These are phyloP conservation scores for Hippasteria phrygiana DNA, from an alignment of 53 echinoderm and acorn worm species.

Conservation along the genomic window DNA sequence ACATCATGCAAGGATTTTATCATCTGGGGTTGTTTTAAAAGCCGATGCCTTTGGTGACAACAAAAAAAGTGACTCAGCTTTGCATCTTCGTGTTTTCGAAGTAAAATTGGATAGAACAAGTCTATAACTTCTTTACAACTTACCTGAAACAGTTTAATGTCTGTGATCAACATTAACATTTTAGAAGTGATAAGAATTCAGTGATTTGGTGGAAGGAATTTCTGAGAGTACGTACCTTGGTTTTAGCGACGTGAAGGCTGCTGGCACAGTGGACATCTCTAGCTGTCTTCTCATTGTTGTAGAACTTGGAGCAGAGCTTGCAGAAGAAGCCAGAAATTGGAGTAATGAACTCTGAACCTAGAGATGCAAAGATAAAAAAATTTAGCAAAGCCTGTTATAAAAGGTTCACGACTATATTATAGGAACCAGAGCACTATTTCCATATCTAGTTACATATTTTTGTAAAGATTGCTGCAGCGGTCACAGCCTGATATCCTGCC, in stretches of 20 bases:
- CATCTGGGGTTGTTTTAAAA: no score
- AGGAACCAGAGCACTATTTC: no score
- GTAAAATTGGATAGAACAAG: not conserved
- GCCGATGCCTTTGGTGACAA: no score
- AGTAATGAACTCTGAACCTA: slow-evolving; percentile 60
- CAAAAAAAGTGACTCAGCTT: no score
- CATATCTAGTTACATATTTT: no score
- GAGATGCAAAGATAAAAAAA: not conserved
- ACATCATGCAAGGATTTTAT: no score
- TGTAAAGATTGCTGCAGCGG: no score
- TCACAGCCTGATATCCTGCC: no score
- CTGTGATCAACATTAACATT: not conserved
- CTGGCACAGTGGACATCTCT: slow-evolving; percentile 59
- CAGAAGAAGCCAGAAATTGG: slow-evolving; percentile 73
- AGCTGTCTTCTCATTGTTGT: slow-evolving; percentile 64
- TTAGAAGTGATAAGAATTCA: not conserved
- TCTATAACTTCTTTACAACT: not conserved
- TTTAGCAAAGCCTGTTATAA: no score
- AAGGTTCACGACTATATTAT: no score
- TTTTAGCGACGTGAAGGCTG: slow-evolving; percentile 36
- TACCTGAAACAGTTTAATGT: not conserved
- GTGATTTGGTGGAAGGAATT: not conserved
- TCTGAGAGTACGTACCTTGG: slow-evolving; percentile 14
- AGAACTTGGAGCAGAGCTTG: slow-evolving; percentile 71
- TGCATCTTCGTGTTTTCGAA: no score